These are phyloP conservation scores for Coracopsis vasa DNA, from an alignment of 2,113 vertebrate species.

Conservation along the genomic window DNA sequence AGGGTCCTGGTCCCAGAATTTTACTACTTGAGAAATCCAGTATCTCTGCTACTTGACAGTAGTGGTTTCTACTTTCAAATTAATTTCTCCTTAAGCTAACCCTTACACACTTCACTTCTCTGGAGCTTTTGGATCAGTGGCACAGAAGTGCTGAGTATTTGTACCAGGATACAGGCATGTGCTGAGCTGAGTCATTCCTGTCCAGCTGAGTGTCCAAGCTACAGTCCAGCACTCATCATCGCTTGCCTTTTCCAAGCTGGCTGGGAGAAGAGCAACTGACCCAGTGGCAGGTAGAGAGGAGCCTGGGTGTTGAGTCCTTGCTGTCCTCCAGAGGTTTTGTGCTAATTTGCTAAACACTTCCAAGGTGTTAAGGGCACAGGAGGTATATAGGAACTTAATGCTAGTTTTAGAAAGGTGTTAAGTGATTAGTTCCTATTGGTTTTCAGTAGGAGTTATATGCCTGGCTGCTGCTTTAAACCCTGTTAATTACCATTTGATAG, in stretches of 20 bases:
- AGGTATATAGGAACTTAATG: not conserved
- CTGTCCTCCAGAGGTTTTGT: not conserved
- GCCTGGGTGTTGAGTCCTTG: not conserved
- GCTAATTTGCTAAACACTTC: not conserved
- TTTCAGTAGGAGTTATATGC: not conserved
- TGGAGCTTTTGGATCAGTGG: not conserved
- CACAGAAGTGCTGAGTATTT: not conserved
- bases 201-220: not conserved
- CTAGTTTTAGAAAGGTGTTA: not conserved
- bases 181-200: not conserved
- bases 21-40: not conserved
- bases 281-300: not conserved
- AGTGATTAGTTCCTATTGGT: not conserved
- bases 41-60: not conserved
- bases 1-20: rapidly evolving
- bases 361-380: not conserved
- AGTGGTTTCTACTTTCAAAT: not conserved
- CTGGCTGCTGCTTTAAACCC: not conserved
- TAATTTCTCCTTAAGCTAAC: not conserved
- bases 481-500: not conserved
- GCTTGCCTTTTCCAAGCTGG: not conserved
- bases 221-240: rapidly evolving
- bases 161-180: rapidly evolving
- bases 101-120: rapidly evolving
- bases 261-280: not conserved